A percentile compares a stretch with the other conserved stretches of the same genome.
phyloP scores from a whole-genome alignment of 2,113 vertebrate genomes.

The Syngnathus floridae region DNA sequence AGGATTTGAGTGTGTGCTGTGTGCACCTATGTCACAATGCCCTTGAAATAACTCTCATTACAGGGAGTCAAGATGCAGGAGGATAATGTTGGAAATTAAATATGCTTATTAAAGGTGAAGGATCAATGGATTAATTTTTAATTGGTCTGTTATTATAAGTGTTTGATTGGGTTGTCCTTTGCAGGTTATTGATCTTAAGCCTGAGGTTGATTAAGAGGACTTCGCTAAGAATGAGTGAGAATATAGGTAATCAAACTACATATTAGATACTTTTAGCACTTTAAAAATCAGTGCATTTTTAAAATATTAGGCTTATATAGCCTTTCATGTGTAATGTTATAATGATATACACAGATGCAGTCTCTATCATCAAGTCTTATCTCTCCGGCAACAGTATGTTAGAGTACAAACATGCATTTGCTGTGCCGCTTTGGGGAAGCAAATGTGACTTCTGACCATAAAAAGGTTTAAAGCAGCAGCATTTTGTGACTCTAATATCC shows the following conservation, averaged over 20 bases:
- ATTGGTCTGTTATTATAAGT: conserved; percentile 61
- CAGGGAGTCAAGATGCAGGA: conserved; percentile 35
- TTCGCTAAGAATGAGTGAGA: conserved; percentile 31
- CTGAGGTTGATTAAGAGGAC: conserved; percentile 57
- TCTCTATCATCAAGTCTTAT: not conserved
- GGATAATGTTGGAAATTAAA: conserved; percentile 53
- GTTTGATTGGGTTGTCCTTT: conserved; percentile 64
- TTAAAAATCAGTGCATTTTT: not conserved
- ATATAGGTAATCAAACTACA: conserved; percentile 13
- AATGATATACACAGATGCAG: not conserved
- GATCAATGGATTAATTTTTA: conserved; percentile 67
- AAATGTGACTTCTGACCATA: conserved; percentile 50
- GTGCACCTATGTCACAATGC: conserved; percentile 23
- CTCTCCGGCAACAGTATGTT: not conserved
- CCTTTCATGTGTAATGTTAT: not conserved
- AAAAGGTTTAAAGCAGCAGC: conserved; percentile 50
- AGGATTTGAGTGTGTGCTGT: conserved; percentile 31
- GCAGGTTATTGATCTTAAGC: conserved; percentile 58
- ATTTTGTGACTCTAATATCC: conserved; percentile 50
- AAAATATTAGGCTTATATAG: not conserved
- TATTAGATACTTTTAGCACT: not conserved
- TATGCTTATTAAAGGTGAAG: conserved; percentile 63
- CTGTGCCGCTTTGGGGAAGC: conserved; percentile 32
- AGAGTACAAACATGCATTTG: conserved; percentile 1
- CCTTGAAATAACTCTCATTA: conserved; percentile 58